Percentiles rank a stretch among this genome's conserved stretches.
These are phyloP conservation scores for Platycheirus albimanus DNA, from an alignment of 2,888 invertebrate genomes.

Conservation along the genomic window DNA sequence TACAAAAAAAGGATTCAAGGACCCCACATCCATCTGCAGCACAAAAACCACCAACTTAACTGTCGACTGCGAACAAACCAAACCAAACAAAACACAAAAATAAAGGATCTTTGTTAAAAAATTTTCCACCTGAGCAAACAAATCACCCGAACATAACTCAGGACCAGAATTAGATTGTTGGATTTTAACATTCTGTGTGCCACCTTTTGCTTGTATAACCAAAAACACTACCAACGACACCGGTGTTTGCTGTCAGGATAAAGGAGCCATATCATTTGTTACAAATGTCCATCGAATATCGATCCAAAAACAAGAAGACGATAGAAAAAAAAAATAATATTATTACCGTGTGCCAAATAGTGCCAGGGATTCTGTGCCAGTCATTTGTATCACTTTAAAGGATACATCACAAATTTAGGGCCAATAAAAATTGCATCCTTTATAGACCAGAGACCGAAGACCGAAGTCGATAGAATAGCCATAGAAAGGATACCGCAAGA, in stretches of 20 bases:
- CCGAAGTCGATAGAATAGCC: neutral
- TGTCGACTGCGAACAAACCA: slow-evolving; percentile 23
- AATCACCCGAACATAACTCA: slow-evolving; percentile 58
- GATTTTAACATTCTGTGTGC: slow-evolving; percentile 44
- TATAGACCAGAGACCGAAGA: too few species aligned
- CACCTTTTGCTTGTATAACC: slow-evolving; percentile 59
- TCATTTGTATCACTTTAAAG: slow-evolving; percentile 67
- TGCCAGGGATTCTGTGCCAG: slow-evolving; percentile 28
- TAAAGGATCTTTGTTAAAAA: slow-evolving; percentile 31
- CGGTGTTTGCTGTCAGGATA: slow-evolving; percentile 70
- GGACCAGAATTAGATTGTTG: slow-evolving; percentile 38
- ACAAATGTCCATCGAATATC: slow-evolving; percentile 64
- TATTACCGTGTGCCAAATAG: slow-evolving; percentile 46
- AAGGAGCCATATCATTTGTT: slow-evolving; percentile 68
- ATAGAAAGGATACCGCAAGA: slow-evolving; percentile 68
- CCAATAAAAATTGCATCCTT: slow-evolving; percentile 67
- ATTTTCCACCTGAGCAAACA: slow-evolving; percentile 68
- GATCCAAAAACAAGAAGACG: slow-evolving; percentile 26
- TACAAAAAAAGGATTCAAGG: slow-evolving; percentile 48
- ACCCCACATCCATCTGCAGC: slow-evolving; percentile 32
- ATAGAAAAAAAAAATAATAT: neutral
- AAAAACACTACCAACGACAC: slow-evolving; percentile 37
- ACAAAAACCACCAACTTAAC: slow-evolving; percentile 9
- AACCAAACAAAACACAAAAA: too few species aligned
- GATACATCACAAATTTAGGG: slow-evolving; percentile 63